A percentile compares a stretch with the other conserved stretches of the same genome.
phyloP scores from a whole-genome alignment of 2,888 invertebrate species.

The Trichogramma dendrolimi region DNA sequence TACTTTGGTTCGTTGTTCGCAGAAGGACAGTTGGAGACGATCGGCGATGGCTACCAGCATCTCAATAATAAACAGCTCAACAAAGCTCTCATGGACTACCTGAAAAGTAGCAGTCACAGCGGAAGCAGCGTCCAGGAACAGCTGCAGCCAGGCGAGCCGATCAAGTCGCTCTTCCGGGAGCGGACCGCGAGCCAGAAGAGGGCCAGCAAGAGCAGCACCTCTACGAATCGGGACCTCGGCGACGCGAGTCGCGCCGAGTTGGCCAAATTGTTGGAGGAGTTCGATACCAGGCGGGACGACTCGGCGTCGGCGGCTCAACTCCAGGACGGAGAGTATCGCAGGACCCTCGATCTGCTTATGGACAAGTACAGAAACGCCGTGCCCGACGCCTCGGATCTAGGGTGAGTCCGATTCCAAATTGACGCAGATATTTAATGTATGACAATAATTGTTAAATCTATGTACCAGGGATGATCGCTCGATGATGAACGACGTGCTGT shows the following conservation, averaged over 20 bases:
- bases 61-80: slow-evolving; percentile 40
- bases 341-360: slow-evolving; percentile 34
- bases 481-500: slow-evolving; percentile 36
- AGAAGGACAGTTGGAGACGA: slow-evolving; percentile 50
- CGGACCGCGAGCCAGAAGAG: slow-evolving; percentile 26
- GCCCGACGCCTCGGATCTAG: slow-evolving; percentile 12
- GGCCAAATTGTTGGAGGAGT: neutral
- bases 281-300: neutral
- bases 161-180: slow-evolving; percentile 44
- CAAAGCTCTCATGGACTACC: slow-evolving; percentile 40
- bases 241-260: slow-evolving; percentile 6
- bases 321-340: slow-evolving; percentile 36
- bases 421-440: neutral
- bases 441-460: neutral
- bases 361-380: slow-evolving; percentile 33
- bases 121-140: slow-evolving; percentile 4
- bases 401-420: neutral
- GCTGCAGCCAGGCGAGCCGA: slow-evolving; percentile 9
- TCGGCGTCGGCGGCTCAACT: slow-evolving; percentile 30
- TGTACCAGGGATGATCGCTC: slow-evolving; percentile 30
- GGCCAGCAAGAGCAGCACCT: slow-evolving; percentile 34
- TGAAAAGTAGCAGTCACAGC: slow-evolving; percentile 30
- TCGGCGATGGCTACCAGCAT: slow-evolving; percentile 51
- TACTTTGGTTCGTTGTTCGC: neutral
- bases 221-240: slow-evolving; percentile 34